Evolutionary conservation across 2,797 vertebrate genomes (phyloP).

Genomic region (Margarornis squamiger): DNA sequence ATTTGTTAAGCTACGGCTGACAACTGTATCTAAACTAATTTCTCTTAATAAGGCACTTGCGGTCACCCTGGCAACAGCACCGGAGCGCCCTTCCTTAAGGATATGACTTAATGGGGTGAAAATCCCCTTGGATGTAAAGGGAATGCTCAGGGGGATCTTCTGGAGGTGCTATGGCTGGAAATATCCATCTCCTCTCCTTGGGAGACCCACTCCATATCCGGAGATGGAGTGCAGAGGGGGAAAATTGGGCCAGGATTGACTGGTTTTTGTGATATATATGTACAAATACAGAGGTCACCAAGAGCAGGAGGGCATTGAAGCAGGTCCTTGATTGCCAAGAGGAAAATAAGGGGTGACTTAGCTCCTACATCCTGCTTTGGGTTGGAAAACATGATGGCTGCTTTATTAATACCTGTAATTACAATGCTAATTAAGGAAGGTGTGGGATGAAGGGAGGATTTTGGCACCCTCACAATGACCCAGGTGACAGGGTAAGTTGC

Average conservation of each 20-base stretch:
- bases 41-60: constrained; percentile 50
- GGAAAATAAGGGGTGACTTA: background rate
- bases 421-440: background rate
- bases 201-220: accelerated
- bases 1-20: constrained; percentile 61
- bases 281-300: background rate
- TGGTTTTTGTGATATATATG: accelerated
- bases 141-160: background rate
- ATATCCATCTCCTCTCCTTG: accelerated
- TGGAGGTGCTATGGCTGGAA: background rate
- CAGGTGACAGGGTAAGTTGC: background rate
- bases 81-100: background rate
- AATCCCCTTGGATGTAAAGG: background rate
- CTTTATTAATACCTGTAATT: background rate
- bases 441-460: background rate
- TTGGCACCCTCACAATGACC: background rate
- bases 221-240: background rate
- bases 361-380: background rate
- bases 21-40: constrained; percentile 61
- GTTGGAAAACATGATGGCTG: background rate
- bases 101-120: background rate
- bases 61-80: constrained; percentile 41
- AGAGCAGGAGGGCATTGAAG: background rate
- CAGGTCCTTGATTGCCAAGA: background rate
- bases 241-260: background rate